Conservation (phyloP, 1,140 invertebrate genomes). For the Cydia pomonella region DNA sequence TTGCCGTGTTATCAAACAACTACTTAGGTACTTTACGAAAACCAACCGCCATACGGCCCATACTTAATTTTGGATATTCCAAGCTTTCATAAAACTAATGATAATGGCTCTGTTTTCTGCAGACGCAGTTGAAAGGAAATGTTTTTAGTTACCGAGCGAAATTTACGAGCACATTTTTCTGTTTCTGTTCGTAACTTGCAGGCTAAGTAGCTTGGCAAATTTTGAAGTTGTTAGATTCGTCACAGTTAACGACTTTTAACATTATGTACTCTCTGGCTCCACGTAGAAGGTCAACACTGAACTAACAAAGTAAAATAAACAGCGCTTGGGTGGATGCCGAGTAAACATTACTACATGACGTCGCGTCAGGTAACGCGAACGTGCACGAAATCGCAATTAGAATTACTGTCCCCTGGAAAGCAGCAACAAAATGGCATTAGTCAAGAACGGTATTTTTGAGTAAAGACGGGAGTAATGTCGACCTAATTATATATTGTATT, state of each 20-base stretch:
- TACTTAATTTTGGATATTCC: neutral
- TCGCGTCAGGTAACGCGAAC: neutral
- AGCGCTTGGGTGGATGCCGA: neutral
- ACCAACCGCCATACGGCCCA: neutral
- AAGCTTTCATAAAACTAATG: too few species aligned
- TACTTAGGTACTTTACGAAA: neutral
- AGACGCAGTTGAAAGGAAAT: too few species aligned
- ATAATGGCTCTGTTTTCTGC: too few species aligned
- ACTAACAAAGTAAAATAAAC: constrained; percentile 9
- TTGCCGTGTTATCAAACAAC: neutral
- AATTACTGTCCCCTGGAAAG: constrained; percentile 3
- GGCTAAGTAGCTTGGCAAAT: neutral
- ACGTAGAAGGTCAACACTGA: neutral
- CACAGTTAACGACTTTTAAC: neutral
- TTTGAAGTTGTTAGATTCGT: neutral
- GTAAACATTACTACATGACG: neutral
- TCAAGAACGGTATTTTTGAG: neutral
- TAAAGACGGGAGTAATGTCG: too few species aligned
- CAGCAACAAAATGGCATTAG: neutral
- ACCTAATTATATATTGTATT: too few species aligned
- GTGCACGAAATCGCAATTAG: neutral
- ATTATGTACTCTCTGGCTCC: neutral
- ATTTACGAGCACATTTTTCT: too few species aligned
- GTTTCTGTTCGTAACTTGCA: neutral
- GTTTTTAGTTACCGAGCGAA: too few species aligned